These are phyloP conservation scores for Danaus plexippus DNA, from an alignment of 1,140 invertebrate genomes.

Conservation along the genomic window DNA sequence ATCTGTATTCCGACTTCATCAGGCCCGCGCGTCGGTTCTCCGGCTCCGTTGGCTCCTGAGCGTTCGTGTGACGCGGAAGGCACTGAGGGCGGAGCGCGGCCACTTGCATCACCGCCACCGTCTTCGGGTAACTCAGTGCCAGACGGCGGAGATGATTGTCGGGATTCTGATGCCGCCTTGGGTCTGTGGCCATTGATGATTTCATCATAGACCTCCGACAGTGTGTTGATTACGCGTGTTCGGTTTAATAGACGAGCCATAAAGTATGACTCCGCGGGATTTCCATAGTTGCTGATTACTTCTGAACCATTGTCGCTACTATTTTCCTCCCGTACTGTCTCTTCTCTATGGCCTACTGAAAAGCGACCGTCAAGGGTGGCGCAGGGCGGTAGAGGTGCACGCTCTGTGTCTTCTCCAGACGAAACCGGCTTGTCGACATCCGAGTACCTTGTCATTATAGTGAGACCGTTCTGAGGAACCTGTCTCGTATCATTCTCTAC, in stretches of 20 bases:
- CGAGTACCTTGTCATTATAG: conserved; percentile 62
- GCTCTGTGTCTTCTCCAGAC: conserved; percentile 22
- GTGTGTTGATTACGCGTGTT: conserved; percentile 52
- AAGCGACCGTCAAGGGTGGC: conserved; percentile 48
- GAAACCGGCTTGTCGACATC: conserved; percentile 38
- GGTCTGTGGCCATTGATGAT: conserved; percentile 30
- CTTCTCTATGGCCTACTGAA: conserved; percentile 30
- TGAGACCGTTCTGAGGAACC: conserved; percentile 55
- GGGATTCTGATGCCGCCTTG: conserved; percentile 19
- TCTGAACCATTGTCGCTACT: conserved; percentile 30
- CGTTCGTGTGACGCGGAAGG: conserved; percentile 13
- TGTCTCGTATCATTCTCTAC: conserved; percentile 22
- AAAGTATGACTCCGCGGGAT: conserved; percentile 65
- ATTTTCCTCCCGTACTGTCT: conserved; percentile 22
- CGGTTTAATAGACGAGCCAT: conserved; percentile 60
- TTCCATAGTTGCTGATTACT: conserved; percentile 59
- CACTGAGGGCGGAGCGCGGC: conserved; percentile 7
- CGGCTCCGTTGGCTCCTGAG: conserved; percentile 12
- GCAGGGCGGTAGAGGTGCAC: conserved; percentile 43
- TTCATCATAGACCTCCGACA: conserved; percentile 55
- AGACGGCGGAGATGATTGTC: conserved; percentile 28
- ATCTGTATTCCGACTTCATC: conserved; percentile 72
- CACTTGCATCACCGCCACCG: conserved; percentile 16
- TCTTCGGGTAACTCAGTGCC: conserved; percentile 27
- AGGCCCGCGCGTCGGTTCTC: conserved; percentile 12